Base-by-base conservation (phyloP, 2,113 vertebrate species). In the Engraulis encrasicolus region DNA sequence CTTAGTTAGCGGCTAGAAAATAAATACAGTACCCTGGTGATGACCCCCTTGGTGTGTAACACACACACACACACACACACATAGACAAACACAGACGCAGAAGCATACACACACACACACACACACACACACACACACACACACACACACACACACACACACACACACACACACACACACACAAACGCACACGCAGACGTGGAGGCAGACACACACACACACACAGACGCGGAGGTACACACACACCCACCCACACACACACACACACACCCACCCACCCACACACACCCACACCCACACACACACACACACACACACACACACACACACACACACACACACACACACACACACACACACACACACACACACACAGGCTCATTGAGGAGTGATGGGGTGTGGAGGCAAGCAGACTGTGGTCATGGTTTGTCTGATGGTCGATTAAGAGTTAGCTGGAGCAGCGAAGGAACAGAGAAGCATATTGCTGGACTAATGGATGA, bases 11-110 rank as follows among this genome's bases (percentile, higher is more conserved):
- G 81, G 81, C 79, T 81, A 81, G 50, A 45, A 82, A 88, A 89
- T 89, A 84, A 85, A 90, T 90, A 85, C 54, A 81, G n/a, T n/a
- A n/a, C n/a, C n/a, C 80, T 77, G 49, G 80, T 87, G 81, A 88
- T 87, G 48, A 40, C 58, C 88, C 48, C 49, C 66, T 15, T 79
- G 80, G 83, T 85, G 82, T 87, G 40, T 34, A 31, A 2, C 61
- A 2, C 2, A 12, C n/a, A 11, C 66, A 23, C 45, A 84, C 80
- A 81, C 82, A 54, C 31, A 6, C 40, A 6, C n/a, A 0, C 58
- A n/a, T n/a, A n/a, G n/a, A n/a, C n/a, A n/a, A n/a, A n/a, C n/a
- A n/a, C n/a, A n/a, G n/a, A n/a, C n/a, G n/a, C n/a, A n/a, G n/a
- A n/a, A n/a, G n/a, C n/a, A n/a, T n/a, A n/a, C n/a, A n/a, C n/a